phyloP scores from a whole-genome alignment of 2,888 invertebrate genomes.

The Alitta virens region DNA sequence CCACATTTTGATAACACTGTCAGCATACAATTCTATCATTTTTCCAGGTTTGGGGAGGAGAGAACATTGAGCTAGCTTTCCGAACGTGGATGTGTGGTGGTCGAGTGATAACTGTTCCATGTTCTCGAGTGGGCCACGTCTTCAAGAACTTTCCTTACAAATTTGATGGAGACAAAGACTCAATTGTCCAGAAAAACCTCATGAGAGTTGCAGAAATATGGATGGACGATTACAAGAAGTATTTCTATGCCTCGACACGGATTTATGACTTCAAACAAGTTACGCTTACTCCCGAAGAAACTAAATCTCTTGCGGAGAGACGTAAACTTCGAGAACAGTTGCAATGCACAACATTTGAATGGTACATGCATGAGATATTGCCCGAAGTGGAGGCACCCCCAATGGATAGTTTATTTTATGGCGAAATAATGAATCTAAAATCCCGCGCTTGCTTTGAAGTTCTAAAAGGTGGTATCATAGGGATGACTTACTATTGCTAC shows the following conservation, averaged over 20 bases:
- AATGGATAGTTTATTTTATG: conserved; percentile 27
- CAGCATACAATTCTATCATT: no score
- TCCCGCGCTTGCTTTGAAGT: conserved; percentile 34
- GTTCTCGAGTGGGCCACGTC: conserved; percentile 25
- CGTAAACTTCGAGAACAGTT: conserved; percentile 8
- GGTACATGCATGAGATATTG: conserved; percentile 19
- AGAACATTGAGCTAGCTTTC: conserved; percentile 38
- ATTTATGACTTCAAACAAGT: conserved; percentile 14
- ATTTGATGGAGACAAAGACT: conserved; percentile 10
- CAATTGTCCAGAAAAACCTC: conserved; percentile 19
- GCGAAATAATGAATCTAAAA: conserved; percentile 32
- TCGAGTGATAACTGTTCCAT: conserved; percentile 34
- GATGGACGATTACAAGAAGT: conserved; percentile 20
- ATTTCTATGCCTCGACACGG: conserved; percentile 17
- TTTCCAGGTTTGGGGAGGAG: conserved; percentile 37
- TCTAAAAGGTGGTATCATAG: conserved; percentile 26
- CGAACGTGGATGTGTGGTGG: conserved; percentile 37
- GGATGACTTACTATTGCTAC: conserved; percentile 33
- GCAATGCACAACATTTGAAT: conserved; percentile 20
- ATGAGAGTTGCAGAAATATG: conserved; percentile 23
- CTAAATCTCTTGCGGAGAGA: conserved; percentile 4
- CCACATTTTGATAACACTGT: no score
- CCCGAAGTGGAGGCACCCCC: conserved; percentile 20
- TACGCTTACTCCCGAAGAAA: conserved; percentile 9
- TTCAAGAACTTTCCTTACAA: conserved; percentile 17